These are phyloP conservation scores for Aleiodes alternator DNA, from an alignment of 2,888 invertebrate genomes.

Conservation along the genomic window DNA sequence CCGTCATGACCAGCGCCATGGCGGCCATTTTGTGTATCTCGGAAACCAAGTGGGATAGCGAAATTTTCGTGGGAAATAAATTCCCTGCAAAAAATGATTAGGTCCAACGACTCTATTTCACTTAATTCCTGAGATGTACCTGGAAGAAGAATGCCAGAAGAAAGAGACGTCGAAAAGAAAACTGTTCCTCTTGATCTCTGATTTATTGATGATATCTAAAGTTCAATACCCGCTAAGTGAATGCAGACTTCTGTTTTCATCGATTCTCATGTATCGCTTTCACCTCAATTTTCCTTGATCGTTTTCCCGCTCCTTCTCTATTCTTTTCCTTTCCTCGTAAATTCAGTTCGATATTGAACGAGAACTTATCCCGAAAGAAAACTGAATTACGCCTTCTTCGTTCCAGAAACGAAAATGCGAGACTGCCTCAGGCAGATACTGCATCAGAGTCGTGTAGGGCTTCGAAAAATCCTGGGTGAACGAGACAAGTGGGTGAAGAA, in stretches of 20 bases:
- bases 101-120: no score
- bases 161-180: no score
- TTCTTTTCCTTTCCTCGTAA: constrained; percentile 29
- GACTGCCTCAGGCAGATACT: constrained; percentile 76
- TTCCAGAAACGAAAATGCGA: constrained; percentile 73
- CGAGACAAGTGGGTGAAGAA: constrained; percentile 91
- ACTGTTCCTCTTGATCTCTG: no score
- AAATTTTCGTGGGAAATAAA: no score
- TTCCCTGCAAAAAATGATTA: no score
- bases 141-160: no score
- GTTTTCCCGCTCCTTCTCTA: constrained; percentile 17
- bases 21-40: no score
- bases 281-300: constrained; percentile 13
- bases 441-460: constrained; percentile 81
- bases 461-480: constrained; percentile 85
- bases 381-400: constrained; percentile 45
- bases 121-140: no score
- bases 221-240: background rate
- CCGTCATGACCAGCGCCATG: no score
- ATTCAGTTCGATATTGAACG: constrained; percentile 39
- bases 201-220: no score
- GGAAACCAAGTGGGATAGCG: no score
- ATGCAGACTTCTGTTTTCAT: constrained; percentile 39
- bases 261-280: constrained; percentile 33
- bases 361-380: constrained; percentile 36